A percentile compares a stretch with the other conserved stretches of the same genome.
These are phyloP conservation scores for Invenusta paracnida DNA, from an alignment of 2,888 invertebrate species.

Conservation along the genomic window DNA sequence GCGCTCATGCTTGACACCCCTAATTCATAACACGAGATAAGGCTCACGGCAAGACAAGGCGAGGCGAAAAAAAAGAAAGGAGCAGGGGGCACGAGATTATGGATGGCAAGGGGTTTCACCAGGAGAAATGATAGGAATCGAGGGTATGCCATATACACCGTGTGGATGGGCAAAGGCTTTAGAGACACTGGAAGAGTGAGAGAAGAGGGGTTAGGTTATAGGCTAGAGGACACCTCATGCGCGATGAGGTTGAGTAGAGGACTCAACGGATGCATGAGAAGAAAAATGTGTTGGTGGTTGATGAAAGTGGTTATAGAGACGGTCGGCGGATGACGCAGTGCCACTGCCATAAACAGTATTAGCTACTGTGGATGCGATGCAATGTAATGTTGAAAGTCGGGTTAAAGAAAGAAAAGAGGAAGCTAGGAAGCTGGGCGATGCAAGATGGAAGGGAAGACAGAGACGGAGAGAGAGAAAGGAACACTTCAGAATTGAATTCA, in stretches of 20 bases:
- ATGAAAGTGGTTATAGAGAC: neutral
- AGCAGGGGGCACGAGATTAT: neutral
- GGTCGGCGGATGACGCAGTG: neutral
- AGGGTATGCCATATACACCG: no score
- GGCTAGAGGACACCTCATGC: neutral
- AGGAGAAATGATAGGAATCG: no score
- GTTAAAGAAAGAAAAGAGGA: no score
- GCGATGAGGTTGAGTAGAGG: conserved; percentile 10
- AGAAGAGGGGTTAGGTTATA: neutral
- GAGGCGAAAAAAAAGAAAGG: conserved; percentile 3
- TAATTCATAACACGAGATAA: conserved; percentile 18
- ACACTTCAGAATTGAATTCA: neutral
- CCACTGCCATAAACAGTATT: neutral
- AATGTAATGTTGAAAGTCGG: conserved; percentile 16
- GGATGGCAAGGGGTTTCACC: neutral
- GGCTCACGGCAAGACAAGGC: conserved; percentile 17
- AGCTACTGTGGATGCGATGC: neutral
- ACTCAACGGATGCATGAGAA: conserved; percentile 1
- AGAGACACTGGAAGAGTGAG: neutral
- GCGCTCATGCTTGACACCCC: conserved; percentile 23
- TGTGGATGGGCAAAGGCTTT: no score
- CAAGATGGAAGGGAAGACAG: no score
- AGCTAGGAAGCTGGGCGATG: no score
- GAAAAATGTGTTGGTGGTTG: conserved; percentile 12
- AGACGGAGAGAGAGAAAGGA: neutral